Base-by-base conservation (phyloP, 2,113 vertebrate species). In the Leucosticte australis region DNA sequence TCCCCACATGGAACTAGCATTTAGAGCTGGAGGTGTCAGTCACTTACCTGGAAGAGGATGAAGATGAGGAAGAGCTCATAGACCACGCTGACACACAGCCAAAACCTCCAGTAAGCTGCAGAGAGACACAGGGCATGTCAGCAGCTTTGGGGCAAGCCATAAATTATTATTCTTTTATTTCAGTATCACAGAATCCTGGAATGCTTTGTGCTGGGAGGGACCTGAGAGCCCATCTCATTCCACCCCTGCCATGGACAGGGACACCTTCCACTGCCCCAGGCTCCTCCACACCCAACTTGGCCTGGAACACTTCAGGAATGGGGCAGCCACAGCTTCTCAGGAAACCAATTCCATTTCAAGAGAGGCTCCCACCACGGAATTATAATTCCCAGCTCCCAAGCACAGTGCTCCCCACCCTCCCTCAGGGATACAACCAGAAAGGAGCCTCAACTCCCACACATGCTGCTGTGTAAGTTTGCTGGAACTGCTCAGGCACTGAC, bases 61-160 rank as follows among this genome's bases (percentile, higher is more conserved):
- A 99, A 99, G 98, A 99, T 99, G 97, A 99, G 99, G 95, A 99
- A 99, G 50, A 99, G 98, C 92, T 99, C 99, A 20, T 99, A 99
- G 57, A 99, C 99, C 44, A 99, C 99, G 2, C 99, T 99, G 90
- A 99, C 99, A 84, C 99, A 99, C 7, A 99, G 98, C 99, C 99
- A 99, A 94, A 99, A 99, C 65, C 99, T 96, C 99, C 99, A 99
- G 97, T 99, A 99, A 12, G 99, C 99, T 99, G 69, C 21, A 92
- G 82, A 53, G 89, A 96, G 39, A 87, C 28, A 87, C 35, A 87
- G 41, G 37, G 65, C n/a, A 62, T 3, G 42, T 95, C 26, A 97
- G 73, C 39, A 26, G 31, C 10, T 35, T 21, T 20, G 42, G 8
- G 21, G 41, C 24, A 55, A 13, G 79, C 22, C 6, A 8, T 30